These are phyloP conservation scores for Halotydeus destructor DNA, from an alignment of 1,140 invertebrate species.

Conservation along the genomic window DNA sequence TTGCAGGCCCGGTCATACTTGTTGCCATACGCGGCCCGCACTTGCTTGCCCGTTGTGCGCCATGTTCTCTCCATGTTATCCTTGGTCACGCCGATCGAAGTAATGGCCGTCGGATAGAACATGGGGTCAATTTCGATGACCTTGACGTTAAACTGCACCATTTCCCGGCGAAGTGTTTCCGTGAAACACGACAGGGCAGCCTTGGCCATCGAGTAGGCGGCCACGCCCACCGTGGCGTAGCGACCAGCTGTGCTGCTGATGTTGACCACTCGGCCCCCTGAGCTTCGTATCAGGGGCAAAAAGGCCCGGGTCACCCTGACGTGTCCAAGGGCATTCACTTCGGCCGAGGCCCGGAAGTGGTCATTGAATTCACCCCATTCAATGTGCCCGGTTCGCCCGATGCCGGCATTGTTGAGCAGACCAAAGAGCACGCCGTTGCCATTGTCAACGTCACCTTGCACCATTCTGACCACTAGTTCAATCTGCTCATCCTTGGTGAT, in stretches of 20 bases:
- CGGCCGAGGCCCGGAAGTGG: slow-evolving; percentile 8
- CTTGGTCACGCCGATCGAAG: background rate
- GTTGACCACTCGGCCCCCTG: slow-evolving; percentile 15
- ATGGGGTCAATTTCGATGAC: background rate
- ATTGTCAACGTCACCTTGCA: background rate
- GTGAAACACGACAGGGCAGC: slow-evolving; percentile 10
- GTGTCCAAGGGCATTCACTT: slow-evolving; percentile 15
- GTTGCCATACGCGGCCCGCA: too few species aligned
- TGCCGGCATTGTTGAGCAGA: slow-evolving; percentile 25
- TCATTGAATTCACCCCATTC: slow-evolving; percentile 18
- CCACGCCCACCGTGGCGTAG: background rate
- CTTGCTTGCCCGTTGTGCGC: too few species aligned
- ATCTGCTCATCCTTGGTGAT: slow-evolving; percentile 34
- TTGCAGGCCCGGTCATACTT: too few species aligned
- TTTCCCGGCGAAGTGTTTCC: slow-evolving; percentile 13
- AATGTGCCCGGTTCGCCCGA: slow-evolving; percentile 24
- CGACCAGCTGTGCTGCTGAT: slow-evolving; percentile 10
- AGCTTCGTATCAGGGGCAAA: slow-evolving; percentile 12
- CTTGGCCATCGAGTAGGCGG: slow-evolving; percentile 15
- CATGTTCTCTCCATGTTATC: background rate
- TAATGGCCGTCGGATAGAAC: slow-evolving; percentile 8
- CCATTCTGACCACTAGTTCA: background rate
- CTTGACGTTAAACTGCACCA: slow-evolving; percentile 10
- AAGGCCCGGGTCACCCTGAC: slow-evolving; percentile 12
- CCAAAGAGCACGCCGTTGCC: slow-evolving; percentile 18